Percentiles rank a stretch among this genome's conserved stretches.
These are phyloP conservation scores for Distichodus sexfasciatus DNA, from an alignment of 2,797 vertebrate genomes.

Conservation along the genomic window DNA sequence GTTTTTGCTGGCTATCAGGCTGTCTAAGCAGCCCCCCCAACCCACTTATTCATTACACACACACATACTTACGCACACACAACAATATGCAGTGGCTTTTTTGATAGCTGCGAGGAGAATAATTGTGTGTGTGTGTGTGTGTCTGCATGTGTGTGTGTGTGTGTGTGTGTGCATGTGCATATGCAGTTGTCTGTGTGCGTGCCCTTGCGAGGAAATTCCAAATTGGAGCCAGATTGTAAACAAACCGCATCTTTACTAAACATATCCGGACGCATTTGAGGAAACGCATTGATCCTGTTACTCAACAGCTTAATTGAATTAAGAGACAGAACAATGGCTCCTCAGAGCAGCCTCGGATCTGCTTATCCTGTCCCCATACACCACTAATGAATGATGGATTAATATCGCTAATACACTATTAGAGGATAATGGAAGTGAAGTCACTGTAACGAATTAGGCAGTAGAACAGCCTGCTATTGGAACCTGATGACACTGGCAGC, in stretches of 20 bases:
- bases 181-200: no score
- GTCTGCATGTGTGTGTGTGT: neutral
- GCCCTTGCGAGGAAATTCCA: conserved; percentile 61
- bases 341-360: conserved; percentile 44
- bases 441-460: conserved; percentile 18
- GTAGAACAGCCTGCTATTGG: conserved; percentile 5
- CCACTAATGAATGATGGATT: conserved; percentile 12
- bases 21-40: no score
- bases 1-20: no score
- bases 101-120: neutral
- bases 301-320: conserved; percentile 73
- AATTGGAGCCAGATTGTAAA: conserved; percentile 73
- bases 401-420: conserved; percentile 25
- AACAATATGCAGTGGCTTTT: no score
- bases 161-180: neutral
- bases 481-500: neutral
- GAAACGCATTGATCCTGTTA: conserved; percentile 73
- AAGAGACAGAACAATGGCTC: conserved; percentile 67
- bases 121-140: neutral
- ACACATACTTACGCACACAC: no score
- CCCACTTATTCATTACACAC: no score
- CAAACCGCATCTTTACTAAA: conserved; percentile 70
- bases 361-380: conserved; percentile 50
- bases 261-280: conserved; percentile 68
- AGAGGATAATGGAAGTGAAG: neutral